Base-by-base conservation (phyloP, 2,888 invertebrate genomes). In the Scaptomyza tumidula region DNA sequence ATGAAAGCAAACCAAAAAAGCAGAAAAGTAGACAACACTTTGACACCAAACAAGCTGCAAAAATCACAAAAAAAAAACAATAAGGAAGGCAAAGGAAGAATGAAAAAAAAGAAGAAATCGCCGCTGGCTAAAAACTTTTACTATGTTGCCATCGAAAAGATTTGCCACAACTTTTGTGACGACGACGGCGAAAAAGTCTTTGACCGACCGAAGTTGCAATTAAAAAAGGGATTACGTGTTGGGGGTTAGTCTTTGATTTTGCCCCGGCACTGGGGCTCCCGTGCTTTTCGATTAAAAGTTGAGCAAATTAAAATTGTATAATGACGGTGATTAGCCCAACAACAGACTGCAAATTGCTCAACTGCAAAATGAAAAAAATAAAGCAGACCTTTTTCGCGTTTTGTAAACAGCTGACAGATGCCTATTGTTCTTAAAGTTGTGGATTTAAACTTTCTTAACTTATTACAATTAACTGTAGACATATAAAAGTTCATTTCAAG, bases 141-240 rank as follows among this genome's bases (percentile, higher is more conserved):
- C 58, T 53, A 66, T 64, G 69, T 57, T 64, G 63, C 66, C 62
- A 75, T 50, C 71, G 61, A 35, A 75, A 84, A 81, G 73, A 84
- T 81, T 82, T 69, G 50, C 81, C 73, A 61, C 78, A 81, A 78
- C 65, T 76, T 66, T 66, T 48, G 49, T 59, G 65, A 60, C 66
- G 54, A 59, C 52, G 45, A 19, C 33, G 43, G 43, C 62, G 66
- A 54, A 56, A 44, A 59, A 62, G 53, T 71, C 65, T 69, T 53
- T 68, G 64, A 69, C 59, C 71, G 72, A 71, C n/a, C 27, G 49
- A 52, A 73, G 75, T 66, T 78, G 84, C 85, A 89, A 88, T 90
- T 90, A 90, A 86, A 89, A 85, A 78, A 73, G 81, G 86, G 80
- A 86, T 82, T 86, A 78, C 80, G 64, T 65, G 80, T 64, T 69